Percentiles rank a stretch among this genome's conserved stretches.
These are phyloP conservation scores for Willisornis vidua DNA, from an alignment of 2,113 vertebrate species.

Conservation along the genomic window DNA sequence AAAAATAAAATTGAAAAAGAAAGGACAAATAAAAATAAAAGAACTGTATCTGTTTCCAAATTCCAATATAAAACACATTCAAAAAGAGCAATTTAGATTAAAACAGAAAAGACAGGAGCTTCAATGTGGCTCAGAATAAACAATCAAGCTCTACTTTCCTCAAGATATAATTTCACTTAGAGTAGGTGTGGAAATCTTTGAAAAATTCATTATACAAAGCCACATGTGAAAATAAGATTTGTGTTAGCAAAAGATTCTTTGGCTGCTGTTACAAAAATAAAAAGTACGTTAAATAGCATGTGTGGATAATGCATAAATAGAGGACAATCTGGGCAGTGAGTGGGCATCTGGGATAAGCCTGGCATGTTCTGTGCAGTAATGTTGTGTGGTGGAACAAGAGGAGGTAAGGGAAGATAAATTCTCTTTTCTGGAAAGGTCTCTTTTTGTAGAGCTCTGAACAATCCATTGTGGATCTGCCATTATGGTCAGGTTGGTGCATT, in stretches of 20 bases:
- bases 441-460: background rate
- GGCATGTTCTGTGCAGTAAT: background rate
- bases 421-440: background rate
- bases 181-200: constrained; percentile 51
- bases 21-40: constrained; percentile 24
- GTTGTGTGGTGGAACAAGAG: background rate
- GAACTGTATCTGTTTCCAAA: constrained; percentile 67
- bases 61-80: constrained; percentile 69
- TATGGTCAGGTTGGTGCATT: rapidly evolving
- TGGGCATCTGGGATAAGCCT: background rate
- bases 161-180: constrained; percentile 65
- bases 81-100: constrained; percentile 75
- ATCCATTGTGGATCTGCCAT: rapidly evolving
- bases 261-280: background rate
- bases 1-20: background rate
- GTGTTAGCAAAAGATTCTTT: constrained; percentile 11
- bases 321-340: background rate
- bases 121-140: constrained; percentile 67
- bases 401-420: background rate
- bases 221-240: constrained; percentile 54
- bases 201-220: constrained; percentile 43
- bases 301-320: background rate
- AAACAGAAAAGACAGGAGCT: constrained; percentile 62
- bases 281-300: background rate
- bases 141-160: constrained; percentile 65